Base-by-base conservation (phyloP, 2,797 vertebrate species). In the Rhinatrema bivittatum region DNA sequence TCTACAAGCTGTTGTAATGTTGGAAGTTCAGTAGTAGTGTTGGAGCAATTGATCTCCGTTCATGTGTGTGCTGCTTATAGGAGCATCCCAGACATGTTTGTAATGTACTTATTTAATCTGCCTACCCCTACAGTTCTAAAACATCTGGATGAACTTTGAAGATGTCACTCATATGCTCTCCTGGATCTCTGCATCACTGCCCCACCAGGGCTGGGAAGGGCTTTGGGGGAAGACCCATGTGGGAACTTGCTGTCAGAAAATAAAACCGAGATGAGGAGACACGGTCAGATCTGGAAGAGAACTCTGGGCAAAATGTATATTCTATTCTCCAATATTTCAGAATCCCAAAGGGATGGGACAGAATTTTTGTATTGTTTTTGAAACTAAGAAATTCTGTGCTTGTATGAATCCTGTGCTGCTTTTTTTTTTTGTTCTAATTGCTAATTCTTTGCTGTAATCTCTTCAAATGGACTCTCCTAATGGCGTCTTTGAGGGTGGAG, bases 71-170 rank as follows among this genome's bases (percentile, higher is more conserved):
- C n/a, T n/a, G n/a, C n/a, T n/a, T n/a, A n/a, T n/a, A n/a, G n/a
- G n/a, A n/a, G n/a, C n/a, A n/a, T n/a, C n/a, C n/a, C n/a, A n/a
- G n/a, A n/a, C n/a, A n/a, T n/a, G n/a, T n/a, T n/a, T n/a, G n/a
- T 15, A 9, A 11, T 11, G 0, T 17, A 4, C 39, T 32, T 49
- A 23, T 55, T 35, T 6, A 14, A 15, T 47, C 24, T 14, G 3
- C 55, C 29, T 16, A 26, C 20, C 7, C 37, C 21, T 38, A 19
- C 73, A 84, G 81, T 84, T 86, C 56, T 86, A 77, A 72, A 65
- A 56, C 29, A 34, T 60, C 39, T 55, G 39, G 43, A 42, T 62
- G 69, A 56, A 67, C 59, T 41, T n/a, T 56, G 19, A 22, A 20
- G 56, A 58, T 65, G 56, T 65, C 39, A 42, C 67, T 57, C 50